Evolutionary conservation across 1,140 invertebrate genomes (phyloP).

Genomic region (Planococcus citri): DNA sequence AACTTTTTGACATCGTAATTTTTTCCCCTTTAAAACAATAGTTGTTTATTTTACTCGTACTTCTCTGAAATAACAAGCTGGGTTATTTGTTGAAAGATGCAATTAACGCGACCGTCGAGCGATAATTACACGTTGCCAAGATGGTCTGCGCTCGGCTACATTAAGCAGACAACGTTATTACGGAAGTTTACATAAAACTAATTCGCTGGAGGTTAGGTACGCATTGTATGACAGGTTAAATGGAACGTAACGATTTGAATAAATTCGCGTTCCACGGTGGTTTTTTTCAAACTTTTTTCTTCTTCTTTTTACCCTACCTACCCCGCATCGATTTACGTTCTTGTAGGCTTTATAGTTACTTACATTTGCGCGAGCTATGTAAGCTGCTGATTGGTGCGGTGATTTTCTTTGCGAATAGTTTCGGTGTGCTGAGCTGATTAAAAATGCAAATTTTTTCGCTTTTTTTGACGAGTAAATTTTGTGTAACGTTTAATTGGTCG

Average conservation of each 20-base stretch:
- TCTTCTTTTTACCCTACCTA: too few species aligned
- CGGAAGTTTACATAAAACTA: slow-evolving; percentile 11
- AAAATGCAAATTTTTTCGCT: too few species aligned
- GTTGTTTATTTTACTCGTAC: slow-evolving; percentile 17
- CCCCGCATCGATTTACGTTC: too few species aligned
- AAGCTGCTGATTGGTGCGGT: too few species aligned
- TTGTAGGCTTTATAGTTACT: too few species aligned
- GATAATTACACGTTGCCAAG: slow-evolving; percentile 18
- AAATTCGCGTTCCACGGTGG: not conserved
- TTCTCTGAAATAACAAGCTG: not conserved
- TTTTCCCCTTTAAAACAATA: not conserved
- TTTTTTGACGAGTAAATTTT: too few species aligned
- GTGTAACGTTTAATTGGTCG: too few species aligned
- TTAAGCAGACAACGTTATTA: slow-evolving; percentile 18
- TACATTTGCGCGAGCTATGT: too few species aligned
- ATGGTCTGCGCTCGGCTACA: not conserved
- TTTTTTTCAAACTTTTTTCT: too few species aligned
- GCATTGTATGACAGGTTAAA: not conserved
- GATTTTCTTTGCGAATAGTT: too few species aligned
- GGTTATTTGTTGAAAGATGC: slow-evolving; percentile 17
- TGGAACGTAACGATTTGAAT: not conserved
- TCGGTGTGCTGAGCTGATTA: too few species aligned
- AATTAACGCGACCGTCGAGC: slow-evolving; percentile 15
- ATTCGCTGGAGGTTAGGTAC: slow-evolving; percentile 7
- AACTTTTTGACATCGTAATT: slow-evolving; percentile 7